phyloP scores from a whole-genome alignment of 2,113 vertebrate species.

The Globicephala melas region DNA sequence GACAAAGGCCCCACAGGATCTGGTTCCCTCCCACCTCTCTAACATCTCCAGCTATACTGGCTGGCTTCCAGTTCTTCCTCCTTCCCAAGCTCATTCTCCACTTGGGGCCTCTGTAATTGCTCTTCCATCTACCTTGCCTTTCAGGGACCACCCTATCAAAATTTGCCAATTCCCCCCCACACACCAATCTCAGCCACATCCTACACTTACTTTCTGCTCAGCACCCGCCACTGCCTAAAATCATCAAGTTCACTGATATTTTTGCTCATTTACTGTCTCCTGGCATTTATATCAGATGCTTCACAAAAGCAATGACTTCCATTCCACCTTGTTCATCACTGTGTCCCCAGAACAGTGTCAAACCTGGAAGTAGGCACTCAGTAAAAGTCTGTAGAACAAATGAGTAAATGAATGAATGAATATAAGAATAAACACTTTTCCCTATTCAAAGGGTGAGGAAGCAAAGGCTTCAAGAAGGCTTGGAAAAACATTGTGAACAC shows the following conservation, averaged over 20 bases:
- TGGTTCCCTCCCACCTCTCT: too few relatives aligned
- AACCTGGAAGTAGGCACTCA: not conserved
- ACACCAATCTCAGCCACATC: not conserved
- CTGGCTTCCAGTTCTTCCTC: not conserved
- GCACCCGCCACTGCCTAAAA: not conserved
- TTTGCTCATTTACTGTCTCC: not conserved
- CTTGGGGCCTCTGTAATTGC: not conserved
- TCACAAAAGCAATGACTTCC: not conserved
- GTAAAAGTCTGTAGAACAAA: not conserved
- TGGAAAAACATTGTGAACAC: not conserved
- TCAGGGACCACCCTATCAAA: not conserved
- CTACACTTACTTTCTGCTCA: not conserved
- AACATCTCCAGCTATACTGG: not conserved
- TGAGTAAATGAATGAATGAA: not conserved
- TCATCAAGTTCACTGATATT: not conserved
- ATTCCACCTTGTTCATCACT: not conserved
- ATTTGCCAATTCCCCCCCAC: not conserved
- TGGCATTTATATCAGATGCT: not conserved
- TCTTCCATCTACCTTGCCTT: not conserved
- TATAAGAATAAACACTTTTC: not conserved
- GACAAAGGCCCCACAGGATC: not conserved
- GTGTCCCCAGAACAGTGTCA: not conserved
- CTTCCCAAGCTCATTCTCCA: not conserved
- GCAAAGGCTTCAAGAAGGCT: not conserved
- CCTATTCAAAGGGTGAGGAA: not conserved